These are phyloP conservation scores for Alca torda DNA, from an alignment of 2,797 vertebrate species.

Conservation along the genomic window DNA sequence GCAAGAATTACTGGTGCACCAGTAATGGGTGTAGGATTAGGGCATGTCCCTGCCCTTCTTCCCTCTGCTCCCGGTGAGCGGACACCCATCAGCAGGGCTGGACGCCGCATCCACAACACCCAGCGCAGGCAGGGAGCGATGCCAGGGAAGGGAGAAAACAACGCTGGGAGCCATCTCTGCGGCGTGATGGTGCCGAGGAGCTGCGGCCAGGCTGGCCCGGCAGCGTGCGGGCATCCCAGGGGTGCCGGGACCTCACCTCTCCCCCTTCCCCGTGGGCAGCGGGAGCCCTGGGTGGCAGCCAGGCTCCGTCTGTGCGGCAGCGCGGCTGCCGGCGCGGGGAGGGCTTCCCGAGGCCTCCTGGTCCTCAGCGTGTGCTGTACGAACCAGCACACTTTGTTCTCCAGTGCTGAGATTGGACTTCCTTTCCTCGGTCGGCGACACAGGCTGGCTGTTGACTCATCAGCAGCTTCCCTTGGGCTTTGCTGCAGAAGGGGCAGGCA, in stretches of 20 bases:
- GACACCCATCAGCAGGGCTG: accelerated
- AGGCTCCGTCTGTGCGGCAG: neutral
- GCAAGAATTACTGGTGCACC: neutral
- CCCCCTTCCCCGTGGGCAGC: neutral
- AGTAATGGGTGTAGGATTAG: neutral
- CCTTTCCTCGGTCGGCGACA: neutral
- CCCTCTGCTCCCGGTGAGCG: no score
- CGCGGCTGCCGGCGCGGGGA: neutral
- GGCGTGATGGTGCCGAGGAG: accelerated
- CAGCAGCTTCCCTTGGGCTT: slow-evolving; percentile 60
- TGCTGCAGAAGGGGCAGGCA: slow-evolving; percentile 54
- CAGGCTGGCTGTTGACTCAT: slow-evolving; percentile 63
- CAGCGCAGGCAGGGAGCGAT: accelerated
- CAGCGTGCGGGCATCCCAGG: neutral
- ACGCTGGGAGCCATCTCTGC: neutral
- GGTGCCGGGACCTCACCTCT: neutral
- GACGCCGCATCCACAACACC: neutral
- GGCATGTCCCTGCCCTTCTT: neutral
- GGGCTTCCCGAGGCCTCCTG: neutral
- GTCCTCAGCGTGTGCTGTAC: neutral
- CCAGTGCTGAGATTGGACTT: neutral
- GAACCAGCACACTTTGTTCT: slow-evolving; percentile 60
- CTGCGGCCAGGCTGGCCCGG: neutral
- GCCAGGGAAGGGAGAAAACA: neutral
- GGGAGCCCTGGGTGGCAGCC: neutral